A percentile compares a stretch with the other conserved stretches of the same genome.
These are phyloP conservation scores for Trachymyrmex cornetzi DNA, from an alignment of 1,140 invertebrate species.

Conservation along the genomic window DNA sequence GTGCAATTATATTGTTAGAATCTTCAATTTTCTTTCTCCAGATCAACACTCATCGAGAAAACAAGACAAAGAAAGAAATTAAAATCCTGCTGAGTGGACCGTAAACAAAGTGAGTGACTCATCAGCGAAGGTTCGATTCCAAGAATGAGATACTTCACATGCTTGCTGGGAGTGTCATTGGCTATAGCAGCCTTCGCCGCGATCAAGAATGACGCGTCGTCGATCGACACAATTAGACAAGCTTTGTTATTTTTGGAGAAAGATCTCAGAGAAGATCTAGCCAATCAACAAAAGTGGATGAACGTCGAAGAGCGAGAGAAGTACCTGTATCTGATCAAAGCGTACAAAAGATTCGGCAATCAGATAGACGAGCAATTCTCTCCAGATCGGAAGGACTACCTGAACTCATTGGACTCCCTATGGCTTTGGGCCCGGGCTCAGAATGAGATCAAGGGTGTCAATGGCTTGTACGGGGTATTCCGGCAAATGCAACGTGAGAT, in stretches of 20 bases:
- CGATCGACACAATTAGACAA: slow-evolving; percentile 87
- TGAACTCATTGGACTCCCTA: slow-evolving; percentile 84
- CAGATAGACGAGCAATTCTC: slow-evolving; percentile 81
- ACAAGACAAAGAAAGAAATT: slow-evolving; percentile 17
- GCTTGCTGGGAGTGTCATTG: slow-evolving; percentile 38
- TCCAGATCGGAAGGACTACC: slow-evolving; percentile 78
- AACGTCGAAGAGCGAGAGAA: slow-evolving; percentile 33
- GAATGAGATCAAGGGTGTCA: slow-evolving; percentile 87
- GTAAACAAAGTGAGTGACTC: slow-evolving; percentile 28
- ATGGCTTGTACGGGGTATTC: slow-evolving; percentile 88
- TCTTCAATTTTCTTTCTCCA: neutral
- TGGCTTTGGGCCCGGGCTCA: slow-evolving; percentile 88
- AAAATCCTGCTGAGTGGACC: neutral
- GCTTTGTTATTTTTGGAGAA: slow-evolving; percentile 87
- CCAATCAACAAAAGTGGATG: slow-evolving; percentile 13
- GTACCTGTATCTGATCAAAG: slow-evolving; percentile 85
- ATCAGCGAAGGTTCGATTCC: slow-evolving; percentile 26
- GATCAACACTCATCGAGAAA: neutral
- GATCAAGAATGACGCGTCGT: slow-evolving; percentile 38
- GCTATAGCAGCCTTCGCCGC: neutral
- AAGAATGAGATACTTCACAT: neutral
- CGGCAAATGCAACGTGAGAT: slow-evolving; percentile 85
- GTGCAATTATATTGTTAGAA: neutral
- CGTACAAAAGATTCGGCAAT: slow-evolving; percentile 87
- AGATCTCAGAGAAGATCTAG: slow-evolving; percentile 45